phyloP scores from a whole-genome alignment of 2,113 vertebrate genomes.

The Candoia aspera region DNA sequence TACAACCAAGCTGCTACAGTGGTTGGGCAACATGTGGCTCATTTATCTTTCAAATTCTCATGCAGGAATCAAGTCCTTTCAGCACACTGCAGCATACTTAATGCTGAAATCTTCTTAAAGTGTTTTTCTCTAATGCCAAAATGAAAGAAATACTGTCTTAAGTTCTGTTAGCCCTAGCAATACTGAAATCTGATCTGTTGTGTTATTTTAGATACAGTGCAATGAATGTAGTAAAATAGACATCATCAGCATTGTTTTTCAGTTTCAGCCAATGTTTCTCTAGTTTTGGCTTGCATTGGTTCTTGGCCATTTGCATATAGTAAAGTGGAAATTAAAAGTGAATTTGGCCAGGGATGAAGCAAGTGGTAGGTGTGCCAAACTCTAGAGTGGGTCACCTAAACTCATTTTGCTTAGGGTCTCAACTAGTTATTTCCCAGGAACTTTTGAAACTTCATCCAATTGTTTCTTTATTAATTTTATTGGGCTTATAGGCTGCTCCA shows the following conservation, averaged over 20 bases:
- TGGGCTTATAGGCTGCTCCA: neutral
- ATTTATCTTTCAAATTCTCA: conserved; percentile 17
- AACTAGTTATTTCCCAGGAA: neutral
- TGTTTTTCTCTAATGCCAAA: neutral
- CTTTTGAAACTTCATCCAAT: neutral
- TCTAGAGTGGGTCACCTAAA: too few species aligned
- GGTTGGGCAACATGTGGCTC: neutral
- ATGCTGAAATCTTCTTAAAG: neutral
- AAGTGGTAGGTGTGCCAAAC: too few species aligned
- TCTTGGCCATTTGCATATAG: too few species aligned
- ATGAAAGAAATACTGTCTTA: neutral
- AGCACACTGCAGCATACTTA: conserved; percentile 6
- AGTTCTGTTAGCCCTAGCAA: neutral
- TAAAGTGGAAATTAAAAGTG: too few species aligned
- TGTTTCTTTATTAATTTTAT: neutral
- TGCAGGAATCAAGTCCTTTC: neutral
- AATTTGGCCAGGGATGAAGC: too few species aligned
- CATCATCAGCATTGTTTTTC: conserved; percentile 8
- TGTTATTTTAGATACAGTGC: conserved; percentile 2
- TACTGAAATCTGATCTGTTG: neutral
- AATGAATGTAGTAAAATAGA: conserved; percentile 17
- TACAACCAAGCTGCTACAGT: neutral
- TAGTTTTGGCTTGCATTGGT: too few species aligned
- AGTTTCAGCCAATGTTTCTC: conserved; percentile 15
- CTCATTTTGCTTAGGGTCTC: neutral